Percentiles rank a stretch among this genome's conserved stretches.
Conservation (phyloP, 2,888 invertebrate genomes). For the Idaea biselata region DNA sequence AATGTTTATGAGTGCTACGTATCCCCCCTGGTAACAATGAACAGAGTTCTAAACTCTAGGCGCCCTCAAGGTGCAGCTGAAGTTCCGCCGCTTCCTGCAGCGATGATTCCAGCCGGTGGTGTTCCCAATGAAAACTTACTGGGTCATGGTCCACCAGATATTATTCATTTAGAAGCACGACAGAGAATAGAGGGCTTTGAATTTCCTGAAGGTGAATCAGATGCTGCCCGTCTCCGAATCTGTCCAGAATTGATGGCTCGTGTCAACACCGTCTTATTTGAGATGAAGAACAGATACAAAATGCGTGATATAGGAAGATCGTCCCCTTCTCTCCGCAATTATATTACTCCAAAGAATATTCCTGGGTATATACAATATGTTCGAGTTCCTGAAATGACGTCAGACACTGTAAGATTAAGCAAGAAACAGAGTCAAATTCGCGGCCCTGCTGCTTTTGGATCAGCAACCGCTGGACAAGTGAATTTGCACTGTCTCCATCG, state of each 20-base stretch:
- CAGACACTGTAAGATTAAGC: too few relatives aligned
- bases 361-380: constrained; percentile 12
- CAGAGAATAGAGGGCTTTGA: constrained; percentile 23
- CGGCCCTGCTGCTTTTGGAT: too few relatives aligned
- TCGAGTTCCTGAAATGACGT: too few relatives aligned
- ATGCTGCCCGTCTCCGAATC: constrained; percentile 12
- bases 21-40: constrained; percentile 19
- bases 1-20: constrained; percentile 12
- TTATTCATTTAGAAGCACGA: constrained; percentile 17
- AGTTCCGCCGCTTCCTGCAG: constrained; percentile 22
- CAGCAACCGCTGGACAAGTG: too few relatives aligned
- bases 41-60: constrained; percentile 16
- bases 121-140: constrained; percentile 19
- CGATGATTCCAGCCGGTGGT: constrained; percentile 17
- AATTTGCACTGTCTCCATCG: too few relatives aligned
- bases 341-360: constrained; percentile 12
- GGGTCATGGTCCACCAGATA: constrained; percentile 23
- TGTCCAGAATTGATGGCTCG: constrained; percentile 20
- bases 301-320: constrained; percentile 18
- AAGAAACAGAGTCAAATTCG: too few relatives aligned
- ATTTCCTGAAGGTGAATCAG: constrained; percentile 18
- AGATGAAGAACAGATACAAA: constrained; percentile 11
- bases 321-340: constrained; percentile 12
- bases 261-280: constrained; percentile 20
- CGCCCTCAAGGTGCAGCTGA: constrained; percentile 9